phyloP scores from a whole-genome alignment of 2,113 vertebrate genomes.

The Tricholaema leucomelas region DNA sequence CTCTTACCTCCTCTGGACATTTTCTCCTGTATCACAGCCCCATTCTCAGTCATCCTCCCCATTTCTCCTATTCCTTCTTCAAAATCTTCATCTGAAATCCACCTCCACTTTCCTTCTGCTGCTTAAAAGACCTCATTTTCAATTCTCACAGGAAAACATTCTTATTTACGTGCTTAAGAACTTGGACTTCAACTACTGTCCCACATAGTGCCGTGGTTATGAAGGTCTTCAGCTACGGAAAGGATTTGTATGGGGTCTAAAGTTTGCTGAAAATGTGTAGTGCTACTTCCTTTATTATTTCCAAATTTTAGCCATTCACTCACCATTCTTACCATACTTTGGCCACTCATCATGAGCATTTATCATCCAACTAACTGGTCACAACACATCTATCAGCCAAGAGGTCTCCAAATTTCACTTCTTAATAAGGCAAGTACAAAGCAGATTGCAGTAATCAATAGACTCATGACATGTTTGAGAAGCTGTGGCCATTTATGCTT shows the following conservation, averaged over 20 bases:
- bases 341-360: not conserved
- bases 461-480: not conserved
- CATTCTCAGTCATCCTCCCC: not conserved
- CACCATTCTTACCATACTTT: not conserved
- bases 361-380: not conserved
- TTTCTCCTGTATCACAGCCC: not conserved
- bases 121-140: slow-evolving; percentile 16
- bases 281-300: not conserved
- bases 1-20: not conserved
- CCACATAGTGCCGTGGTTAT: not conserved
- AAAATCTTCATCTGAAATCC: slow-evolving; percentile 32
- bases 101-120: slow-evolving; percentile 42
- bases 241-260: not conserved
- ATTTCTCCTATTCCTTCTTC: slow-evolving; percentile 24
- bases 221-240: not conserved
- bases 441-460: not conserved
- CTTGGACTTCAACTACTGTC: not conserved
- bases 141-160: not conserved
- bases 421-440: not conserved
- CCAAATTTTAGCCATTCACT: not conserved
- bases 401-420: not conserved
- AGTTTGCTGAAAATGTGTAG: not conserved
- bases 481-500: not conserved
- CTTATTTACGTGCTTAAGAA: not conserved
- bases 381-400: not conserved